Percentiles rank a stretch among this genome's conserved stretches.
phyloP scores from a whole-genome alignment of 2,888 invertebrate species.

The Melinaea menophilus region DNA sequence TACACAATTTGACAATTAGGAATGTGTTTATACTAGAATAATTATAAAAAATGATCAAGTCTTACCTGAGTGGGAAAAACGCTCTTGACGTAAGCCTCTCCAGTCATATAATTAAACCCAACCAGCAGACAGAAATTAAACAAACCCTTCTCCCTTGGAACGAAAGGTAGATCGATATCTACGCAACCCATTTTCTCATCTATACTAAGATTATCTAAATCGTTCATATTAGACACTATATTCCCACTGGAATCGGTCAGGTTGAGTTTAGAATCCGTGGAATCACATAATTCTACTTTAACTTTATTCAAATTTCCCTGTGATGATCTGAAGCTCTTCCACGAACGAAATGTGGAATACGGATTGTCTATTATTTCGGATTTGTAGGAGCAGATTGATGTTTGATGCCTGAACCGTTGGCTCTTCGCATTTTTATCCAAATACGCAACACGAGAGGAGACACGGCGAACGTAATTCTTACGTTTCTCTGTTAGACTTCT shows the following conservation, averaged over 20 bases:
- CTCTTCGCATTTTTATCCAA: conserved; percentile 53
- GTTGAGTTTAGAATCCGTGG: conserved; percentile 56
- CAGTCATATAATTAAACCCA: conserved; percentile 81
- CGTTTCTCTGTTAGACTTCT: conserved; percentile 79
- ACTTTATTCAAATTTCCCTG: conserved; percentile 53
- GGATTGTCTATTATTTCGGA: conserved; percentile 58
- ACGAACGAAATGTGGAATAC: conserved; percentile 67
- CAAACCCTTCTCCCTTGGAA: conserved; percentile 65
- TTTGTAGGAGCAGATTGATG: conserved; percentile 64
- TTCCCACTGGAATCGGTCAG: conserved; percentile 58
- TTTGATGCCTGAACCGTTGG: conserved; percentile 57
- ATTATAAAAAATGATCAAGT: background rate
- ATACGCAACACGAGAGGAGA: conserved; percentile 77
- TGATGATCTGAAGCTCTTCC: conserved; percentile 69
- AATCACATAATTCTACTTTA: conserved; percentile 44
- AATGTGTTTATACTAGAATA: too few relatives aligned
- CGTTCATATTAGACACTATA: conserved; percentile 51
- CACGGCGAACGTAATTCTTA: conserved; percentile 81
- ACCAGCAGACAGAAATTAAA: conserved; percentile 84
- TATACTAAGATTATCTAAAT: conserved; percentile 54
- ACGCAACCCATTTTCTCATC: conserved; percentile 68
- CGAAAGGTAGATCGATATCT: conserved; percentile 59
- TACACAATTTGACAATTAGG: too few relatives aligned
- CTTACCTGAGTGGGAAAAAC: conserved; percentile 82
- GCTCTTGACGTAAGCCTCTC: conserved; percentile 83